Conservation (phyloP, 2,888 invertebrate genomes). For the Hemistola chrysoprasaria region DNA sequence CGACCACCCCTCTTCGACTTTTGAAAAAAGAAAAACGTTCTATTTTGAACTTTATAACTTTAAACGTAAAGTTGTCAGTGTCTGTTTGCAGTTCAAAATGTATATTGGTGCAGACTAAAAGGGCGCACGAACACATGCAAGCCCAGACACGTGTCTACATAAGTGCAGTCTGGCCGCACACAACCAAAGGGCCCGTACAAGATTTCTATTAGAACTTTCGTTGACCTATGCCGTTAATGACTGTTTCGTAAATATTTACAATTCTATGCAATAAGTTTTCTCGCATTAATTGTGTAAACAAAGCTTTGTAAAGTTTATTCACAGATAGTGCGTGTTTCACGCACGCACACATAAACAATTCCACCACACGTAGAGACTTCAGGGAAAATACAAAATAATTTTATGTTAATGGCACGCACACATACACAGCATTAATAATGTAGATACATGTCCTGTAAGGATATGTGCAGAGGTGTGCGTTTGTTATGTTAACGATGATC, state of each 20-base stretch:
- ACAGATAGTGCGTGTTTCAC: conserved; percentile 2
- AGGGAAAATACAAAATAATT: conserved; percentile 28
- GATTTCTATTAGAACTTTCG: conserved; percentile 39
- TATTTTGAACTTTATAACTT: conserved; percentile 33
- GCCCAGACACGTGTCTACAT: conserved; percentile 47
- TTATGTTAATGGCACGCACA: conserved; percentile 29
- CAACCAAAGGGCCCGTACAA: conserved; percentile 34
- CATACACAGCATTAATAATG: conserved; percentile 13
- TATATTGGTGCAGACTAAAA: conserved; percentile 59
- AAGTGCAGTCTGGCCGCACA: conserved; percentile 66
- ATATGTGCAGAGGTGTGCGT: conserved; percentile 9
- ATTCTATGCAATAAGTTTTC: conserved; percentile 3
- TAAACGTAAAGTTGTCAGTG: conserved; percentile 14
- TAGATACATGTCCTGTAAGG: conserved; percentile 25
- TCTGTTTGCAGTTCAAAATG: conserved; percentile 14
- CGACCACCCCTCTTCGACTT: conserved; percentile 33
- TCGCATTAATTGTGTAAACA: conserved; percentile 4
- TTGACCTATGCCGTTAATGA: conserved; percentile 30
- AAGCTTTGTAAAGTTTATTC: conserved; percentile 5
- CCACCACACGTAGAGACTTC: conserved; percentile 27
- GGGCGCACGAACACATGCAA: conserved; percentile 67
- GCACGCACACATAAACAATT: conserved; percentile 26
- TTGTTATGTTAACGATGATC: conserved; percentile 22
- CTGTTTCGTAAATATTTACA: conserved; percentile 24
- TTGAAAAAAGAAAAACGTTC: conserved; percentile 14